Base-by-base conservation (phyloP, 2,797 vertebrate genomes). In the Pipistrellus kuhlii region DNA sequence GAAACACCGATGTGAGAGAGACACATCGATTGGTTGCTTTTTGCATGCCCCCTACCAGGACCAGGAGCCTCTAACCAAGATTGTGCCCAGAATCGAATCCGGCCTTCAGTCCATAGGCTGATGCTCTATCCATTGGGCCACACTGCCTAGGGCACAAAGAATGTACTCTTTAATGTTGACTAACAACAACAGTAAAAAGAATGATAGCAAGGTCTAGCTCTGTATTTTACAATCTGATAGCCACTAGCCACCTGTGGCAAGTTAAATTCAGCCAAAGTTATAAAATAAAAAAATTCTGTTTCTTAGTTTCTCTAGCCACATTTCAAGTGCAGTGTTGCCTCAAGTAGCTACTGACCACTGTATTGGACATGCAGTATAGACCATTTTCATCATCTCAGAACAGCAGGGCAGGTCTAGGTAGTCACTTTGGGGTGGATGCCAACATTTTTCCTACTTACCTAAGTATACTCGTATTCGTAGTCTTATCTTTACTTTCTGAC, bases 401-500 rank as follows among this genome's bases (percentile, higher is more conserved):
- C 5, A 17, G 78, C 20, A 30, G 62, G 62, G 7, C 27, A 84
- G 35, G 6, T 64, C 76, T 87, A 85, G 62, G 10, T 81, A 41
- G 23, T 32, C n/a, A 77, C 81, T 84, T 92, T 55, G 23, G 30
- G 27, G 6, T 78, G 32, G 32, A 73, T 81, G 51, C 57, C 32
- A 41, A 8, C n/a, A 2, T 57, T 84, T 68, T 91, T 32, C 55
- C 51, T 66, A 13, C 57, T 69, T 80, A 25, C 35, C 23, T 87
- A 0, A 73, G 25, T 46, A 12, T 66, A 91, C 88, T 62, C 57
- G 6, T 76, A 64, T 82, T 66, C 0, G 6, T 35, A 69, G 68
- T 30, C 66, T 86, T 21, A 73, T 87, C 94, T 68, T 88, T 81
- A 46, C 32, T 90, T 41, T 93, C 38, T 83, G 93, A 14, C 73